Percentiles rank a stretch among this genome's conserved stretches.
Conservation (phyloP, 2,888 invertebrate genomes). For the Alloplasta piceator region DNA sequence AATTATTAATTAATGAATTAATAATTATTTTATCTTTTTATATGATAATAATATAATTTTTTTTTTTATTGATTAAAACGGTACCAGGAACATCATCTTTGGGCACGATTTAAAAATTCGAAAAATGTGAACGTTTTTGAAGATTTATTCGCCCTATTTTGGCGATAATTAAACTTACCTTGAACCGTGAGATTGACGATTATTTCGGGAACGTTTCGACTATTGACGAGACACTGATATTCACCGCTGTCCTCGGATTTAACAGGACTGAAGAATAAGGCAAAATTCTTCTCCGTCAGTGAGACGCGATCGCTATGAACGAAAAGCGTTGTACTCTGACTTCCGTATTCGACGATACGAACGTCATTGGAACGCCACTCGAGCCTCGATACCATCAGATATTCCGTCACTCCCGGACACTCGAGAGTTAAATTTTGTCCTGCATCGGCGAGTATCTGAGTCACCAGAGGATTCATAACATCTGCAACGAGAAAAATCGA, state of each 20-base stretch:
- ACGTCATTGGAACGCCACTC: conserved; percentile 86
- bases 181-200: conserved; percentile 88
- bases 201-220: conserved; percentile 87
- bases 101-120: too few relatives aligned
- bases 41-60: too few relatives aligned
- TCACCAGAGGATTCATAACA: conserved; percentile 85
- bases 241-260: conserved; percentile 87
- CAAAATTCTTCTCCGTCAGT: conserved; percentile 86
- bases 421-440: conserved; percentile 87
- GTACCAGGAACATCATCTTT: too few relatives aligned
- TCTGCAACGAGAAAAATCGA: conserved; percentile 84
- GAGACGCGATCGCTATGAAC: conserved; percentile 85
- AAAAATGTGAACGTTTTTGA: not conserved
- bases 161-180: conserved; percentile 84
- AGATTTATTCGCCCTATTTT: not conserved
- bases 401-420: conserved; percentile 89
- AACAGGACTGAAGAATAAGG: conserved; percentile 87
- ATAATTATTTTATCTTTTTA: too few relatives aligned
- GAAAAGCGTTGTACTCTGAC: conserved; percentile 84
- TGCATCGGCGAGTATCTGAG: conserved; percentile 86
- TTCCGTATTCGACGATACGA: conserved; percentile 85
- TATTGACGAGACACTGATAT: conserved; percentile 89
- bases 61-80: too few relatives aligned
- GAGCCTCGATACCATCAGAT: conserved; percentile 87
- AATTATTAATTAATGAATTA: too few relatives aligned